Evolutionary conservation across 2,888 invertebrate genomes (phyloP).

Genomic region (Cartodere bifasciata): DNA sequence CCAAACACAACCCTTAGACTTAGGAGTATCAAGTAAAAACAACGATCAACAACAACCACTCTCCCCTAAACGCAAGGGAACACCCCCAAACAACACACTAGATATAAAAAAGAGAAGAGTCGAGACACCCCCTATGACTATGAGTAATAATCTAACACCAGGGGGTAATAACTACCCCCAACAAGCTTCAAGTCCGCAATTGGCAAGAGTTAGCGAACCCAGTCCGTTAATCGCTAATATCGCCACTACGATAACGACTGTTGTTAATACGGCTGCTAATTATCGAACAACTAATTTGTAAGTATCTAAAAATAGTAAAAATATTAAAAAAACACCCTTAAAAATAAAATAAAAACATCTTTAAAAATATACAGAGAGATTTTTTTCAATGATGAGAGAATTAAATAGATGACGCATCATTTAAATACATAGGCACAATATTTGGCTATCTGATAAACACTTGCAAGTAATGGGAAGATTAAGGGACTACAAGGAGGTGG

Average conservation of each 20-base stretch:
- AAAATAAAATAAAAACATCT: too few species aligned
- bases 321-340: too few species aligned
- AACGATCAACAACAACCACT: slow-evolving; percentile 22
- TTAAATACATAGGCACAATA: too few species aligned
- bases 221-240: slow-evolving; percentile 60
- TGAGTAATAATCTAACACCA: slow-evolving; percentile 19
- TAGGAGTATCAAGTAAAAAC: slow-evolving; percentile 49
- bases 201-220: slow-evolving; percentile 46
- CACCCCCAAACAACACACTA: slow-evolving; percentile 16
- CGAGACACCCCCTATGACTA: slow-evolving; percentile 33
- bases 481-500: too few species aligned
- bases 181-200: slow-evolving; percentile 33
- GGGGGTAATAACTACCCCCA: too few species aligned
- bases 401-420: too few species aligned
- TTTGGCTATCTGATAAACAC: too few species aligned
- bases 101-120: slow-evolving; percentile 53
- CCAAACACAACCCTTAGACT: slow-evolving; percentile 68
- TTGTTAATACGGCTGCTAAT: slow-evolving; percentile 53
- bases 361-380: too few species aligned
- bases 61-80: slow-evolving; percentile 52
- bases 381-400: too few species aligned
- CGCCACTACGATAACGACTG: slow-evolving; percentile 54
- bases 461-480: too few species aligned
- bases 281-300: too few species aligned
- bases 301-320: too few species aligned